A percentile compares a stretch with the other conserved stretches of the same genome.
Evolutionary conservation across 2,113 vertebrate species (phyloP).

Genomic region (Limanda limanda): DNA sequence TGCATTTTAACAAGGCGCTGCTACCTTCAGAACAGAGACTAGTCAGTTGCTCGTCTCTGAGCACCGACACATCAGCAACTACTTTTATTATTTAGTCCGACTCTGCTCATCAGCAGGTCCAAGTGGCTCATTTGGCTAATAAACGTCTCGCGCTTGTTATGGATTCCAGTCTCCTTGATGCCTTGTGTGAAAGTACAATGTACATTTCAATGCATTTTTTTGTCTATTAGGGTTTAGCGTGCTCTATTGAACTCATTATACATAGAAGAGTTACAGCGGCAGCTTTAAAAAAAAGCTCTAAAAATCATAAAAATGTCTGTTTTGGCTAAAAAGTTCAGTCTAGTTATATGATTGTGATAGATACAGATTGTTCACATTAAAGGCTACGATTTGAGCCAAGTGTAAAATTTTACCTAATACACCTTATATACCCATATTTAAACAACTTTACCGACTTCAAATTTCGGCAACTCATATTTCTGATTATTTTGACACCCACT

Average conservation of each 20-base stretch:
- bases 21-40: conserved; percentile 52
- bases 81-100: conserved; percentile 42
- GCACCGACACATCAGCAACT: conserved; percentile 27
- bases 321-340: too few relatives aligned
- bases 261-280: not conserved
- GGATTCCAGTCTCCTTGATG: not conserved
- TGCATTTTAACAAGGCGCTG: conserved; percentile 69
- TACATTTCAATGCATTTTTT: not conserved
- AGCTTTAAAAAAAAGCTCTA: not conserved
- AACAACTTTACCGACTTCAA: too few relatives aligned
- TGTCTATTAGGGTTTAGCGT: not conserved
- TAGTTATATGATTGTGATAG: too few relatives aligned
- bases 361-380: too few relatives aligned
- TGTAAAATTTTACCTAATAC: too few relatives aligned
- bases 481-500: too few relatives aligned
- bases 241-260: not conserved
- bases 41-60: conserved; percentile 46
- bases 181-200: not conserved
- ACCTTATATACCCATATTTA: too few relatives aligned
- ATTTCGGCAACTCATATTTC: too few relatives aligned
- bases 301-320: too few relatives aligned
- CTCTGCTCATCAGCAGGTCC: conserved; percentile 27
- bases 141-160: not conserved
- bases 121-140: conserved; percentile 47
- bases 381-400: too few relatives aligned